Conservation (phyloP, 2,888 invertebrate genomes). For the Dynastes maya region DNA sequence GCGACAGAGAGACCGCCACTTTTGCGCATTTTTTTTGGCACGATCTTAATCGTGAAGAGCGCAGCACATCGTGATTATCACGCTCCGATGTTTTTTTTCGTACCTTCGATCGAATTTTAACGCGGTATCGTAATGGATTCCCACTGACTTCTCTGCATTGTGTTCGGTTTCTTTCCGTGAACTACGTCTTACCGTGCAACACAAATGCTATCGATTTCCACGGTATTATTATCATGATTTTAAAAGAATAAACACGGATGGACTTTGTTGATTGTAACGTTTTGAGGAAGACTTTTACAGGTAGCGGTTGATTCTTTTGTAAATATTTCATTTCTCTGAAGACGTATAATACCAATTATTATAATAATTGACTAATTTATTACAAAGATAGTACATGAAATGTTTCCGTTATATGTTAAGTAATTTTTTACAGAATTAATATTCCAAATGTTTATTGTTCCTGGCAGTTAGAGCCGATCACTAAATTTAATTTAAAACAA, state of each 20-base stretch:
- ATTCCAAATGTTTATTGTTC: too few relatives aligned
- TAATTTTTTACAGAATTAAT: too few relatives aligned
- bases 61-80: neutral
- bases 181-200: slow-evolving; percentile 1
- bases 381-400: too few relatives aligned
- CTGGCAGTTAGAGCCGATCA: too few relatives aligned
- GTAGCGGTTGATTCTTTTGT: too few relatives aligned
- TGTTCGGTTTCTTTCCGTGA: slow-evolving; percentile 3
- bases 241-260: neutral
- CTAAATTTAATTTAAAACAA: too few relatives aligned
- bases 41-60: slow-evolving; percentile 3
- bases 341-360: too few relatives aligned
- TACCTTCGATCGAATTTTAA: slow-evolving; percentile 36
- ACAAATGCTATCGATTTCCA: slow-evolving; percentile 19
- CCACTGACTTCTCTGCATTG: slow-evolving; percentile 11
- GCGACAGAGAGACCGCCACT: neutral
- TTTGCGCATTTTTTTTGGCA: slow-evolving; percentile 3
- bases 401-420: too few relatives aligned
- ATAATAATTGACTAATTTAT: too few relatives aligned
- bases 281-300: too few relatives aligned
- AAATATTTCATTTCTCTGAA: too few relatives aligned
- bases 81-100: neutral
- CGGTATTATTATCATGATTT: neutral
- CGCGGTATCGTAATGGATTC: slow-evolving; percentile 13
- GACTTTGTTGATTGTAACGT: too few relatives aligned